Base-by-base conservation (phyloP, 2,797 vertebrate species). In the Chiroxiphia lanceolata region DNA sequence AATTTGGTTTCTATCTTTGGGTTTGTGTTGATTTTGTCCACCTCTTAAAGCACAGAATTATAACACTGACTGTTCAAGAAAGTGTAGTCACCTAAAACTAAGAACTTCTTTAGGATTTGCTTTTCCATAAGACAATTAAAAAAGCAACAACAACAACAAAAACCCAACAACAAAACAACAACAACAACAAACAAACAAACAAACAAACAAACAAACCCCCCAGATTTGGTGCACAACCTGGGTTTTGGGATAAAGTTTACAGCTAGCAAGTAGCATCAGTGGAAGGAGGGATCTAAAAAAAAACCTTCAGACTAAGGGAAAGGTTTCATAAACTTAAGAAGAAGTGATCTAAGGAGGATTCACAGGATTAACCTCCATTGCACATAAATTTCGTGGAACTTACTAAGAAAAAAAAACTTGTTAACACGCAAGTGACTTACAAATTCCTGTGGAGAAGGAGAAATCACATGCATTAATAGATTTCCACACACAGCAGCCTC, bases 291-390 rank as follows among this genome's bases (percentile, higher is more conserved):
- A 42, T 72, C 22, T 69, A 13, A 13, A 76, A 53, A 26, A 69
- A 85, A 69, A n/a, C 18, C 21, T 83, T 71, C 9, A 76, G 84
- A 56, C 2, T 2, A 68, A 53, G 36, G 29, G 34, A 74, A 47
- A 4, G 6, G 5, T 63, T 59, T 31, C 15, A 48, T 21, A 67
- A 83, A 54, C 10, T 4, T 54, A 51, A 45, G 23, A 11, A 67
- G 7, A 42, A 7, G 1, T 2, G 0, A 1, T 74, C 13, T 59
- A 64, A 63, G 21, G 42, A 67, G 27, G 9, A 67, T 33, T 53
- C 27, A 38, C 7, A 16, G 8, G 31, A 36, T 44, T 63, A 75
- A 25, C 3, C 17, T 54, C 23, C n/a, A 31, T 36, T 25, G 18
- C 15, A 48, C 7, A 8, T 27, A 67, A 9, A 19, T 54, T 56